Base-by-base conservation (phyloP, 2,888 invertebrate species). In the Teinopalpus imperialis region DNA sequence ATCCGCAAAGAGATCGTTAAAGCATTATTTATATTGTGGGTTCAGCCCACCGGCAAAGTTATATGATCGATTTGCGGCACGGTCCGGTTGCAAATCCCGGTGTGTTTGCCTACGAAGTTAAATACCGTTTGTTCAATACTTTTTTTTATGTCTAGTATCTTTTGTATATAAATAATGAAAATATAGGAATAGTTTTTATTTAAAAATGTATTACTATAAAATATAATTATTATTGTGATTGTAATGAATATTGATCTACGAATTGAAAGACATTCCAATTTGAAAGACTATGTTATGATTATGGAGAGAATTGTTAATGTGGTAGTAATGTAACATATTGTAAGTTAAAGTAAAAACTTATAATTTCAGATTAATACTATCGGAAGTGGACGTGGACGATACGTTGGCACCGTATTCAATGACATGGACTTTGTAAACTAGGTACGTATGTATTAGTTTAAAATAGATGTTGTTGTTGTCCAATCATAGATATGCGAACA, bases 1-100 rank as follows among this genome's bases (percentile, higher is more conserved):
- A 49, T 55, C 53, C 3, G 23, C 52, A 48, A 52, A 53, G 39
- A 49, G 49, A 49, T 59, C 54, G 57, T 61, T 61, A 56, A 63
- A 56, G 49, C 53, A 56, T 48, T 43, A 51, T 41, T 53, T 66
- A 65, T 60, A 61, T 63, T 61, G 61, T 61, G 59, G 43, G 40
- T 49, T 35, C 49, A 54, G 51, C 49, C 49, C 46, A 52, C 57
- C 48, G 51, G 41, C 35, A 53, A 51, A 41, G 47, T 31, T 45
- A 50, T 51, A 34, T 45, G 49, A 54, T 36, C 30, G 51, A 48
- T 49, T 57, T 54, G 46, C 40, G 45, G n/a, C n/a, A n/a, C n/a
- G n/a, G n/a, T n/a, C n/a, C n/a, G n/a, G n/a, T n/a, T n/a, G n/a
- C n/a, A n/a, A n/a, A 9, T 21, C 23, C 14, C 23, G 29, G 13